Evolutionary conservation across 2,888 invertebrate genomes (phyloP).

Genomic region (Macaria notata): DNA sequence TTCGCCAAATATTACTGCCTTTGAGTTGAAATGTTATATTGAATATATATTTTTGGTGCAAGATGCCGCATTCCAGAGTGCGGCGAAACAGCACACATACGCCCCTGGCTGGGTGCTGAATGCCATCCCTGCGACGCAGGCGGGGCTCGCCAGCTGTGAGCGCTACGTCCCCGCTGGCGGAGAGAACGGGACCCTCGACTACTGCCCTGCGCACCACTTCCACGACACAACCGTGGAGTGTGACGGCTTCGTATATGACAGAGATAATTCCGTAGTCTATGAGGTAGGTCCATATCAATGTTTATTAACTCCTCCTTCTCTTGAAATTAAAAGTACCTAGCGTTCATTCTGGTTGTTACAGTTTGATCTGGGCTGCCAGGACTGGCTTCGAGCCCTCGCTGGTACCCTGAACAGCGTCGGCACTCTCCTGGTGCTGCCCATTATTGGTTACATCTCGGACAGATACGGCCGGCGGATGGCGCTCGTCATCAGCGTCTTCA

Average conservation of each 20-base stretch:
- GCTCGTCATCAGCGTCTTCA: conserved; percentile 69
- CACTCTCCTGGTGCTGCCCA: conserved; percentile 85
- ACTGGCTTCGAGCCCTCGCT: conserved; percentile 87
- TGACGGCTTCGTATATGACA: conserved; percentile 57
- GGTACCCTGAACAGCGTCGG: conserved; percentile 88
- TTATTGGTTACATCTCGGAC: conserved; percentile 87
- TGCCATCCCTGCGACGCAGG: conserved; percentile 60
- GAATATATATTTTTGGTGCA: too few species aligned
- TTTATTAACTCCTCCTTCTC: too few species aligned
- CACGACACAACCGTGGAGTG: conserved; percentile 39
- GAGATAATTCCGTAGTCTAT: conserved; percentile 63
- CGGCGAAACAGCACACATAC: conserved; percentile 57
- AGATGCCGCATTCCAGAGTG: conserved; percentile 81
- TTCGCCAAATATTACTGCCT: too few species aligned
- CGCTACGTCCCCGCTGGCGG: conserved; percentile 50
- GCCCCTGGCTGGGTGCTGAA: conserved; percentile 67
- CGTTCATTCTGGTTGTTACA: too few species aligned
- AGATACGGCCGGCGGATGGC: conserved; percentile 79
- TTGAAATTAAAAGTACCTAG: too few species aligned
- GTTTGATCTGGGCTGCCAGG: conserved; percentile 85
- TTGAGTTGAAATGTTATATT: too few species aligned
- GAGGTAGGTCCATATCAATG: conserved; percentile 55
- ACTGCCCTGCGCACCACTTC: conserved; percentile 57
- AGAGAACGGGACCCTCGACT: conserved; percentile 45
- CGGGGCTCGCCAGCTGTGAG: conserved; percentile 66